Conservation (phyloP, 2,888 invertebrate species). For the Myathropa florea region DNA sequence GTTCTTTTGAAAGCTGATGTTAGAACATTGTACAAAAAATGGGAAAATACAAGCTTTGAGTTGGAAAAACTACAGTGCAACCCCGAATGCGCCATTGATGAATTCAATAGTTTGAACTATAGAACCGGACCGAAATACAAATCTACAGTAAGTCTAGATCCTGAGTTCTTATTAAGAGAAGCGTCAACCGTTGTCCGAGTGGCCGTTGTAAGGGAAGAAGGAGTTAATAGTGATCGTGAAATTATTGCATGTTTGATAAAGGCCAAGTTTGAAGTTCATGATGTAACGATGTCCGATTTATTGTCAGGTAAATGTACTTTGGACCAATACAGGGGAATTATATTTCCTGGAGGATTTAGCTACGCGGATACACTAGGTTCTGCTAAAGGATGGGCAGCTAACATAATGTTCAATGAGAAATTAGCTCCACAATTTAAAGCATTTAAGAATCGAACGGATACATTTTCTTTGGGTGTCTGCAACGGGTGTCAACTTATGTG, state of each 20-base stretch:
- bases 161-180: slow-evolving; percentile 79
- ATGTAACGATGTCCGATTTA: slow-evolving; percentile 96
- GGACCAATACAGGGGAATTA: slow-evolving; percentile 91
- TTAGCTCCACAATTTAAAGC: slow-evolving; percentile 89
- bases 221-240: slow-evolving; percentile 96
- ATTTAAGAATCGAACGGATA: slow-evolving; percentile 89
- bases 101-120: slow-evolving; percentile 86
- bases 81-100: slow-evolving; percentile 88
- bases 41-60: slow-evolving; percentile 97
- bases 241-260: slow-evolving; percentile 95
- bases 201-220: slow-evolving; percentile 97
- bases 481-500: slow-evolving; percentile 99
- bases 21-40: slow-evolving; percentile 87
- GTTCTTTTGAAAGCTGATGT: slow-evolving; percentile 84
- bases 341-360: slow-evolving; percentile 99
- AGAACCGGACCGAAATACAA: slow-evolving; percentile 88
- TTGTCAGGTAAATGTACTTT: slow-evolving; percentile 86
- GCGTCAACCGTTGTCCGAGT: slow-evolving; percentile 84
- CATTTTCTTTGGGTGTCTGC: slow-evolving; percentile 98
- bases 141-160: slow-evolving; percentile 87
- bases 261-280: slow-evolving; percentile 95
- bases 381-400: slow-evolving; percentile 98
- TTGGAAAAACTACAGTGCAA: slow-evolving; percentile 93
- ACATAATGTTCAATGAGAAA: slow-evolving; percentile 89
- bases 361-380: slow-evolving; percentile 98